These are phyloP conservation scores for Antedon mediterranea DNA, from an alignment of 53 echinoderm and acorn worm species.

Conservation along the genomic window DNA sequence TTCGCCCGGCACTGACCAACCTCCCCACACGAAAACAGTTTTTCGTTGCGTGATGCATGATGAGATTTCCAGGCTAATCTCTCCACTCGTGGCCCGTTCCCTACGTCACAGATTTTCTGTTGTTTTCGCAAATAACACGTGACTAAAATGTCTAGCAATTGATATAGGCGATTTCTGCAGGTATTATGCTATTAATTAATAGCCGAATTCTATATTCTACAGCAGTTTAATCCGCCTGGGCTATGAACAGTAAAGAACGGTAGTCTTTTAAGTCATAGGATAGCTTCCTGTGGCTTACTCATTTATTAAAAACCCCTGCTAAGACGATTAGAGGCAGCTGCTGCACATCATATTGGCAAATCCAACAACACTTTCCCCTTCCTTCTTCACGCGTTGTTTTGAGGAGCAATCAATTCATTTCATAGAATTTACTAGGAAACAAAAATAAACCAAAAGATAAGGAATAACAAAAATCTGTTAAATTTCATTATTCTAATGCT, in stretches of 20 bases:
- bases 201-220: neutral
- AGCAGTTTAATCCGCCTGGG: neutral
- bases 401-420: no score
- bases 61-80: neutral
- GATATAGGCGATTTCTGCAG: neutral
- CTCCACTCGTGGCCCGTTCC: neutral
- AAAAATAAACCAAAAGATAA: no score
- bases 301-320: neutral
- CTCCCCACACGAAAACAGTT: neutral
- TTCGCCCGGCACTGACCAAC: neutral
- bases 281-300: neutral
- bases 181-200: neutral
- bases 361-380: no score
- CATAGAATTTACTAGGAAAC: no score
- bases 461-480: no score
- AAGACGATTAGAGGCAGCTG: no score
- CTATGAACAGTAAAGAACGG: neutral
- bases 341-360: no score
- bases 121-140: neutral
- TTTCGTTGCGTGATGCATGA: neutral
- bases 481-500: no score
- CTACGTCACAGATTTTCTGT: neutral
- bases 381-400: no score
- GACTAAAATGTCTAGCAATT: neutral
- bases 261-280: neutral